Evolutionary conservation across 2,888 invertebrate species (phyloP), one percentile per base, ranked within the genome.

Genomic region (Macropis europaea): DNA sequence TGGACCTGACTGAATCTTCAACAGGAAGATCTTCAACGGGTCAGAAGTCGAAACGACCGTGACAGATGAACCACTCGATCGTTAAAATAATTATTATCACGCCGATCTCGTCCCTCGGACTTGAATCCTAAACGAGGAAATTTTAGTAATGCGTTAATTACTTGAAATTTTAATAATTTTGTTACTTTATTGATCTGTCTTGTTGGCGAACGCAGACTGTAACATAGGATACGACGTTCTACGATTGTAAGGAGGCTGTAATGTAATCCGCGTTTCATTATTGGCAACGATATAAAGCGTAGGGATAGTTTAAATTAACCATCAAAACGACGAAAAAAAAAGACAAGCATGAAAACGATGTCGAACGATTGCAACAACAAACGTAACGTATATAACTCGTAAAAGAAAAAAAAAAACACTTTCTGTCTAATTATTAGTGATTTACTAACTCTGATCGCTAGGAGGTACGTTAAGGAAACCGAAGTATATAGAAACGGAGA

Each of bases 381-480:
- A 61, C 57, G 40, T 45, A 24, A 45, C 57, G 19, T 57, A 68
- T 56, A 50, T 69, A 69, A 69, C 69, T 36, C 57, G 70, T 69
- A 69, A 69, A 22, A 24, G 48, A n/a, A n/a, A n/a, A n/a, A n/a
- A n/a, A n/a, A n/a, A n/a, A n/a, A n/a, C n/a, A 68, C 50, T 52
- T 69, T 57, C 68, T 69, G 68, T 69, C 68, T 69, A 69, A 69
- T 57, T 50, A 68, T 56, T 68, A 68, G 68, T 42, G 28, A 67
- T 22, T 30, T 69, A 69, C 38, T 57, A 56, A 57, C 56, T 45
- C 69, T 69, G 50, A 69, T 50, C 50, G 70, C 30, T 69, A 69
- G 50, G 30, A 24, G 47, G 32, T 42, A 70, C 26, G 50, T 30
- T 43, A 43, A 28, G 36, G 15, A 34, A 69, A 13, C 13, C 22